Evolutionary conservation across 2,113 vertebrate genomes (phyloP).

Genomic region (Panthera tigris): DNA sequence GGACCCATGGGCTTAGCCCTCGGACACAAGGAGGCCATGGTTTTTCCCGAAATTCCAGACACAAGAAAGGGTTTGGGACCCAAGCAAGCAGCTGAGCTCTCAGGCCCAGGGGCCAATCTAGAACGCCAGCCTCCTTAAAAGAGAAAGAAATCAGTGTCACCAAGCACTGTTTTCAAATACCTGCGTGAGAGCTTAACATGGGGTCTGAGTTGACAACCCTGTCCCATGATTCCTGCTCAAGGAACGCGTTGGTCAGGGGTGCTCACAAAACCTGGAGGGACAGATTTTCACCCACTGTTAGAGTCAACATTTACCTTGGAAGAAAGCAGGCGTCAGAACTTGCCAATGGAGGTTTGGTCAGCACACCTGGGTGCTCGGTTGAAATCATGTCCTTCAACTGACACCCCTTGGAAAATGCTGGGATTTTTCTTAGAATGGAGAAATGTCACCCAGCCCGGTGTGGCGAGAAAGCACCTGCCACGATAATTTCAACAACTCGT

Average conservation of each 20-base stretch:
- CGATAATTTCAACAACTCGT: fast-evolving
- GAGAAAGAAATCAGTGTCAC: fast-evolving
- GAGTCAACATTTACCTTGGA: neutral
- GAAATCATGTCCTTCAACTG: neutral
- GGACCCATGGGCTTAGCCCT: fast-evolving
- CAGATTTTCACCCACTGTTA: neutral
- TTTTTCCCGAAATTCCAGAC: neutral
- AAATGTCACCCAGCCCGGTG: too few species aligned
- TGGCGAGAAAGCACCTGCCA: neutral
- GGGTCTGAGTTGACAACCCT: neutral
- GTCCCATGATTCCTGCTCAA: fast-evolving
- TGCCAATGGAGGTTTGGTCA: neutral
- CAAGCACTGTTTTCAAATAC: fast-evolving
- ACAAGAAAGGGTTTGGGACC: neutral
- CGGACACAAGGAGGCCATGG: fast-evolving
- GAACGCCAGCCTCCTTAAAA: neutral
- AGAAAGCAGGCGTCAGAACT: neutral
- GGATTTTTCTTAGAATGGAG: neutral
- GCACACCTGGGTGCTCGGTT: neutral
- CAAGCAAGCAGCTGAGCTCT: neutral
- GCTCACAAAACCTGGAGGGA: neutral
- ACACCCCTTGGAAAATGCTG: neutral
- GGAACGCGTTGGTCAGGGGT: too few species aligned
- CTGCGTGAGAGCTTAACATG: fast-evolving
- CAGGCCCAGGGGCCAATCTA: fast-evolving